Conservation (phyloP, 2,113 vertebrate genomes). For the Ceyx cyanopectus region DNA sequence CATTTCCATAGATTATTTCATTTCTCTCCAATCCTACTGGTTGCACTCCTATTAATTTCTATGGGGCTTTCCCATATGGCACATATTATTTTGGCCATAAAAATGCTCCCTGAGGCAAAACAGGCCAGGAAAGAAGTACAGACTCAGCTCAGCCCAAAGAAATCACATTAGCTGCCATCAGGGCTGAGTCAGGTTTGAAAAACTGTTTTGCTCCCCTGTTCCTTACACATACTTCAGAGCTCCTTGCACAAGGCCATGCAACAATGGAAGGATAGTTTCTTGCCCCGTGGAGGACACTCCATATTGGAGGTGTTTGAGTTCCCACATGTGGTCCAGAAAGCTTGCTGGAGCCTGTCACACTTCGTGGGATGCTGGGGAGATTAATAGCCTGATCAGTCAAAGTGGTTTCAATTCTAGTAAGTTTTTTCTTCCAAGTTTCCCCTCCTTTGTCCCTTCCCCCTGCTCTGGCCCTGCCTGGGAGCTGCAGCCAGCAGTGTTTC, state of each 20-base stretch:
- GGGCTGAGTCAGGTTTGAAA: background rate
- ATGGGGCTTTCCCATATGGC: slow-evolving; percentile 44
- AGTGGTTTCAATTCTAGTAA: background rate
- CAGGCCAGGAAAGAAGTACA: background rate
- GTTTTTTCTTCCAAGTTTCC: background rate
- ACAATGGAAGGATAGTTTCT: background rate
- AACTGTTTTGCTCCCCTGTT: background rate
- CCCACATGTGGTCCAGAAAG: background rate
- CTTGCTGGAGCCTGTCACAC: background rate
- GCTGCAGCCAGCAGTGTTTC: background rate
- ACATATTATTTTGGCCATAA: slow-evolving; percentile 33
- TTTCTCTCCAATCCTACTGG: slow-evolving; percentile 54
- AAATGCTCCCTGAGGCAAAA: slow-evolving; percentile 33
- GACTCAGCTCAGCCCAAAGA: background rate
- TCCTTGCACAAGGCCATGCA: background rate
- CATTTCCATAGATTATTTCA: slow-evolving; percentile 56
- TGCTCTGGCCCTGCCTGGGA: background rate
- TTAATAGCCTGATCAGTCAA: background rate
- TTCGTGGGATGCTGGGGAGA: background rate
- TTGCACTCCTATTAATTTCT: slow-evolving; percentile 50
- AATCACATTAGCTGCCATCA: background rate
- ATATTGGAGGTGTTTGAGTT: background rate
- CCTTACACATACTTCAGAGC: accelerated
- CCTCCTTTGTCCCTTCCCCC: background rate
- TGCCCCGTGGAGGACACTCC: background rate